Base-by-base conservation (phyloP, 2,888 invertebrate species). In the Epinotia nisella region DNA sequence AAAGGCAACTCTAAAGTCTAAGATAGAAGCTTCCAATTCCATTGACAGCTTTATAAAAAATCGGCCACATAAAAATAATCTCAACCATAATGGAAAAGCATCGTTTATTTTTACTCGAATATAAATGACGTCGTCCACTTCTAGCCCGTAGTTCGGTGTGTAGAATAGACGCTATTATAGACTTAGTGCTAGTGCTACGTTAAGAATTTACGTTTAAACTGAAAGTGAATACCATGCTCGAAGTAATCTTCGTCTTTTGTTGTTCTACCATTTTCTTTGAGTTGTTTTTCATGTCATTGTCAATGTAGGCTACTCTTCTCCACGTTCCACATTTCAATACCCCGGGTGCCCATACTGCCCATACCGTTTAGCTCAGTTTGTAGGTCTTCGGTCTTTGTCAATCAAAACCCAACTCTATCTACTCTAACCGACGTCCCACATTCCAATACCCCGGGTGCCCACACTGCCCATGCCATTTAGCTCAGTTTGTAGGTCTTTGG, bases 21-120 rank as follows among this genome's bases (percentile, higher is more conserved):
- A n/a, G n/a, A n/a, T n/a, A n/a, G n/a, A n/a, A n/a, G n/a, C n/a
- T n/a, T n/a, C n/a, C n/a, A n/a, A n/a, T n/a, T n/a, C n/a, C n/a
- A n/a, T n/a, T n/a, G n/a, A n/a, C n/a, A n/a, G n/a, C n/a, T n/a
- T n/a, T n/a, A n/a, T n/a, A n/a, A n/a, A n/a, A n/a, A n/a, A n/a
- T n/a, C n/a, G n/a, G n/a, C n/a, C n/a, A n/a, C n/a, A n/a, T n/a
- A n/a, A n/a, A n/a, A n/a, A n/a, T n/a, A n/a, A n/a, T n/a, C n/a
- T n/a, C n/a, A n/a, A n/a, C n/a, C n/a, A n/a, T n/a, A 41, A 21
- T 35, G 3, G n/a, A 29, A 49, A n/a, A 19, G 3, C 41, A 41
- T 19, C 24, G 70, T 70, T 70, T 70, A 62, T 56, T 70, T 70
- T 64, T 70, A 29, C 55, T 56, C 56, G 1, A 17, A 21, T 11